Percentiles rank a stretch among this genome's conserved stretches.
Evolutionary conservation across 2,113 vertebrate genomes (phyloP).

Genomic region (Odontesthes bonariensis): DNA sequence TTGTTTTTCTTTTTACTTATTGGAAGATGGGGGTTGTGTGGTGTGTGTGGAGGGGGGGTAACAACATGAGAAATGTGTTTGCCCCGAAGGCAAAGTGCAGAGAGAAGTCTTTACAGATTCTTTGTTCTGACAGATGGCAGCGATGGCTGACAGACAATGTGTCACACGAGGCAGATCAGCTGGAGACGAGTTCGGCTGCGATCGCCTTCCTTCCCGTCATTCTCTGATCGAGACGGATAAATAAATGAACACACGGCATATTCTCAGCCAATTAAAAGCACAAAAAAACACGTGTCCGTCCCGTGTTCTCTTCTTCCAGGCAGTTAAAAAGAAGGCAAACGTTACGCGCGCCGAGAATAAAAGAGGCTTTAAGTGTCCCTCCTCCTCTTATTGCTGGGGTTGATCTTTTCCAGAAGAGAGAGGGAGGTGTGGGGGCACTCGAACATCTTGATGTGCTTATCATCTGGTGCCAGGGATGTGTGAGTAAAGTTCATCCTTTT

Average conservation of each 20-base stretch:
- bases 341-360: not conserved
- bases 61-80: constrained; percentile 72
- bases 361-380: constrained; percentile 35
- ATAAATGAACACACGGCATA: constrained; percentile 17
- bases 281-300: constrained; percentile 8
- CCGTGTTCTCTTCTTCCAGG: not conserved
- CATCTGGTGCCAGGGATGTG: constrained; percentile 49
- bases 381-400: constrained; percentile 18
- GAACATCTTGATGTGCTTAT: constrained; percentile 57
- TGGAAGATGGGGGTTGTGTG: constrained; percentile 42
- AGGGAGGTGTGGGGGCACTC: not conserved
- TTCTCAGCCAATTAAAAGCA: constrained; percentile 36
- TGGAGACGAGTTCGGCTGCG: constrained; percentile 47
- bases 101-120: constrained; percentile 73
- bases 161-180: constrained; percentile 62
- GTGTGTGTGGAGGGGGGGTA: constrained; percentile 13
- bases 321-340: not conserved
- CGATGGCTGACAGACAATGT: constrained; percentile 74
- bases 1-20: constrained; percentile 69
- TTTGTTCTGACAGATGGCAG: constrained; percentile 69
- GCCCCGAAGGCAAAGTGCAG: constrained; percentile 74
- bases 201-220: constrained; percentile 40
- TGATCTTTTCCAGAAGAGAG: constrained; percentile 29
- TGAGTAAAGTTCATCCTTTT: constrained; percentile 70
- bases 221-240: constrained; percentile 29